Evolutionary conservation across 2,888 invertebrate genomes (phyloP).

Genomic region (Lasiommata megera): DNA sequence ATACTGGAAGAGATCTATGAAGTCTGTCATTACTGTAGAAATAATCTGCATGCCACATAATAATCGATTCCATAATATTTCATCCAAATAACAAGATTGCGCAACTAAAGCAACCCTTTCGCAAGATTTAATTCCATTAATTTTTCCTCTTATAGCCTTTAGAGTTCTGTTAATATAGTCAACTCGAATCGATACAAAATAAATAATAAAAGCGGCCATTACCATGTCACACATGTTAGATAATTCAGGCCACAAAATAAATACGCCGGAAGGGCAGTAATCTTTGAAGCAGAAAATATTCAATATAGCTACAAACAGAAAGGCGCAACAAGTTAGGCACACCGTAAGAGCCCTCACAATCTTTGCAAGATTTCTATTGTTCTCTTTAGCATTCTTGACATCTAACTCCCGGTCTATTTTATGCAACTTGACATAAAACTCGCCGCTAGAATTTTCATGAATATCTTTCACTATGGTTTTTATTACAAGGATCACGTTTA

Average conservation of each 20-base stretch:
- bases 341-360: neutral
- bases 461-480: slow-evolving; percentile 35
- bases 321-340: neutral
- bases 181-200: neutral
- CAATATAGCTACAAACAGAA: neutral
- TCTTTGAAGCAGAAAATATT: neutral
- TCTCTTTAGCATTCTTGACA: slow-evolving; percentile 32
- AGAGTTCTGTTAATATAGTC: neutral
- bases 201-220: neutral
- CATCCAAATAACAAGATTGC: neutral
- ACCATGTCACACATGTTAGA: neutral
- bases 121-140: neutral
- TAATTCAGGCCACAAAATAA: neutral
- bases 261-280: neutral
- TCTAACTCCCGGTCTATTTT: slow-evolving; percentile 51
- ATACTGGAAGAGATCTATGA: slow-evolving; percentile 38
- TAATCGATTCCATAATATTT: slow-evolving; percentile 14
- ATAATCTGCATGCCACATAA: slow-evolving; percentile 40
- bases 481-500: slow-evolving; percentile 34
- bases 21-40: slow-evolving; percentile 46
- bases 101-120: neutral
- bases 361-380: neutral
- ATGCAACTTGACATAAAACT: slow-evolving; percentile 58
- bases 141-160: neutral
- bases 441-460: slow-evolving; percentile 34